A percentile compares a stretch with the other conserved stretches of the same genome.
Conservation (phyloP, 2,888 invertebrate species). For the Acrobasis suavella region DNA sequence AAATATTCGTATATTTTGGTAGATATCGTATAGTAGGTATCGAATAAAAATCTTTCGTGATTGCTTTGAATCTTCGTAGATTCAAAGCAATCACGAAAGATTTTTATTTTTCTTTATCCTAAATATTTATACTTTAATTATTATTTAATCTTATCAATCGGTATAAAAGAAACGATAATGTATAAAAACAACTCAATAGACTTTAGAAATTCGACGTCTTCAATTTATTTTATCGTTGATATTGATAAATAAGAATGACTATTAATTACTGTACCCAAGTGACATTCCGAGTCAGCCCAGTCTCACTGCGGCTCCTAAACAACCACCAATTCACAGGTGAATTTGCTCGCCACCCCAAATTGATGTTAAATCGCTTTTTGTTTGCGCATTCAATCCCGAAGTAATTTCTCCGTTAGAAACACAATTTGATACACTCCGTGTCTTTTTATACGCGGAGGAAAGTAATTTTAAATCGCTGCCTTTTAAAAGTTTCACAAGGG, state of each 20-base stretch:
- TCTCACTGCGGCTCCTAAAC: slow-evolving; percentile 19
- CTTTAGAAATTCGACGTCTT: no score
- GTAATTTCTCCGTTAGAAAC: slow-evolving; percentile 63
- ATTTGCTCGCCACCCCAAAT: slow-evolving; percentile 48
- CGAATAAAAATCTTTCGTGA: no score
- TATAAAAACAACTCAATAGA: no score
- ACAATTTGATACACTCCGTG: slow-evolving; percentile 55
- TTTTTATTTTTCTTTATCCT: no score
- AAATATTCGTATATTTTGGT: no score
- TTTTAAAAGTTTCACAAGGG: slow-evolving; percentile 28
- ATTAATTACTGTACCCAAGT: neutral
- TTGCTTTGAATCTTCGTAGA: no score
- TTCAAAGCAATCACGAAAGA: no score
- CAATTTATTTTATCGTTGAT: no score
- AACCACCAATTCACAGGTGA: slow-evolving; percentile 22
- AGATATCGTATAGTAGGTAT: no score
- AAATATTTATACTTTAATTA: no score
- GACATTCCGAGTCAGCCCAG: neutral
- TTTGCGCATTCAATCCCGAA: slow-evolving; percentile 64
- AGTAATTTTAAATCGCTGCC: slow-evolving; percentile 40
- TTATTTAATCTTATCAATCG: no score
- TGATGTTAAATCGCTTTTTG: slow-evolving; percentile 72
- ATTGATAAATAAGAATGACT: neutral
- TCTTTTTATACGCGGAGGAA: slow-evolving; percentile 43
- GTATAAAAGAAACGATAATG: no score